phyloP scores from a whole-genome alignment of 2,113 vertebrate species.

The Syngnathoides biaculeatus region DNA sequence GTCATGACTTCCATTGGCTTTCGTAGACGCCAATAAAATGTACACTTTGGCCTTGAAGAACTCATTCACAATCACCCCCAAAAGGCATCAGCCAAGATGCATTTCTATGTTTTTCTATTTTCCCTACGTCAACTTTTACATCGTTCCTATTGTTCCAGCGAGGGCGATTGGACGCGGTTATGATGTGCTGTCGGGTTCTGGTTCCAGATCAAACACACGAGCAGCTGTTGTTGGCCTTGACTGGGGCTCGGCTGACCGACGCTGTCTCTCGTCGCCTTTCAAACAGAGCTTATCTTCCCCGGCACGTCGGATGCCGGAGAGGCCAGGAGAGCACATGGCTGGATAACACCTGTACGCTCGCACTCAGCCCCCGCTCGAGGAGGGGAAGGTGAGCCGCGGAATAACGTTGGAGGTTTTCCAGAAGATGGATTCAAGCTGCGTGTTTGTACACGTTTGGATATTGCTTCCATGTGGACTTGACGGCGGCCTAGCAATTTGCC shows the following conservation, averaged over 20 bases:
- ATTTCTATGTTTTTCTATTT: conserved; percentile 39
- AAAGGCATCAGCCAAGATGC: conserved; percentile 38
- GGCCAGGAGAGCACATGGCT: conserved; percentile 31
- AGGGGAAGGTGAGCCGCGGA: conserved; percentile 14
- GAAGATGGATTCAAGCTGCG: conserved; percentile 10
- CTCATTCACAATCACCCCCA: conserved; percentile 36
- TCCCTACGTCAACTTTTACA: conserved; percentile 13
- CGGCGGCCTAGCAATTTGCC: background rate
- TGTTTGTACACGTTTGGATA: conserved; percentile 2
- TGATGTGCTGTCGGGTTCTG: conserved; percentile 59
- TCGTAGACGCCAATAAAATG: conserved; percentile 38
- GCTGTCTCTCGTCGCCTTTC: conserved; percentile 40
- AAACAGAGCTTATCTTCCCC: conserved; percentile 58
- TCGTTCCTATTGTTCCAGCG: conserved; percentile 39
- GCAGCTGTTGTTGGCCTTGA: conserved; percentile 63
- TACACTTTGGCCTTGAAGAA: conserved; percentile 28
- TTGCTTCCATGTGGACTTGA: conserved; percentile 7
- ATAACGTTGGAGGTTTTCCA: conserved; percentile 1
- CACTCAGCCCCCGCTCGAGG: conserved; percentile 16
- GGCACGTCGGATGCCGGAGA: conserved; percentile 48
- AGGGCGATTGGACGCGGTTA: conserved; percentile 59
- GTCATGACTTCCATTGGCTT: conserved; percentile 22
- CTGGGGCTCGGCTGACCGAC: conserved; percentile 42
- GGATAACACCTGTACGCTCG: conserved; percentile 51
- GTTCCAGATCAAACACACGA: conserved; percentile 62